Evolutionary conservation across 2,797 vertebrate species (phyloP), one percentile per base, ranked within the genome.

Genomic region (Tauraco hartlaubi): DNA sequence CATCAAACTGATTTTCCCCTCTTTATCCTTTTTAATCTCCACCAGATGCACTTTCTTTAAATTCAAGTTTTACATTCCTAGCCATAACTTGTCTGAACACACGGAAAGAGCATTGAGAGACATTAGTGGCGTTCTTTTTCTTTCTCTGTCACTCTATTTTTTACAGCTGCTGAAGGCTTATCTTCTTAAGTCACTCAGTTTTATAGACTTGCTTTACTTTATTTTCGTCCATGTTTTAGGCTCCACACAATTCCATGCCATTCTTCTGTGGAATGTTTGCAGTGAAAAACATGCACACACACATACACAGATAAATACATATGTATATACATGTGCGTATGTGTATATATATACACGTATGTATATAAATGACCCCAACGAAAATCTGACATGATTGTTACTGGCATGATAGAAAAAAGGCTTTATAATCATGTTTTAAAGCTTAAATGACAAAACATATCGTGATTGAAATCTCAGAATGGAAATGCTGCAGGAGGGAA

Each of bases 1-100:
- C 94, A 95, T 97, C 91, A 97, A 96, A 96, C 93, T 69, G 87
- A 94, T 88, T 85, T 93, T 73, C 75, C 52, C 56, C 72, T 88
- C 90, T 92, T 97, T 97, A 97, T 97, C 97, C 89, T 87, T 94
- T 97, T 89, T 97, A 97, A 97, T 97, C 96, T 97, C 87, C 86
- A 96, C 94, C 94, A 97, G 96, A 98, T 97, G 95, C 90, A 96
- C 39, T 95, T 96, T 95, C 93, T 94, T 97, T 96, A 97, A 92
- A 96, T 95, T 93, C 76, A 95, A 83, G 94, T 96, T 97, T 96
- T 97, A 95, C 95, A 96, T 96, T 96, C 94, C 91, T 96, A 94
- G 81, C 54, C 75, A 83, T 96, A 95, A 93, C 89, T 94, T 95
- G 93, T 96, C 94, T 96, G 95, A 96, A 96, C 94, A 96, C 79